Conservation (phyloP, 2,797 vertebrate species). For the Pachyuromys duprasi region DNA sequence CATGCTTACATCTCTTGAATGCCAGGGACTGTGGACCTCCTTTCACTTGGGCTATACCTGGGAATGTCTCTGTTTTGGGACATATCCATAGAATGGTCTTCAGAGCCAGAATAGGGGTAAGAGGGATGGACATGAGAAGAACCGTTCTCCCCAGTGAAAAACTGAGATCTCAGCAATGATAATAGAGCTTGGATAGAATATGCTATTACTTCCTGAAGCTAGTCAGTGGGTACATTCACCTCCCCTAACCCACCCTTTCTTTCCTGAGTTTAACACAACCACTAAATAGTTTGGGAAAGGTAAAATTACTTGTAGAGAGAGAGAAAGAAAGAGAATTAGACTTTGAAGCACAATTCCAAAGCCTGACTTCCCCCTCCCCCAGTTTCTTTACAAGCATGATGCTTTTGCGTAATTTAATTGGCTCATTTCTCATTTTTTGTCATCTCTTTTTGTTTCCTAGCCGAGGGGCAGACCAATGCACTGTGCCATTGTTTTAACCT, state of each 20-base stretch:
- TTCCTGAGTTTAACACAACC: constrained; percentile 33
- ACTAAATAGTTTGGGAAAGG: constrained; percentile 64
- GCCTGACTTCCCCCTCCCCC: constrained; percentile 30
- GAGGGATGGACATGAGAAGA: neutral
- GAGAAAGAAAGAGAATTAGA: constrained; percentile 68
- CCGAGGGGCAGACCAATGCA: constrained; percentile 44
- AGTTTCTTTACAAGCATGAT: constrained; percentile 68
- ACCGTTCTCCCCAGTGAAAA: neutral
- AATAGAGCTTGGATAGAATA: neutral
- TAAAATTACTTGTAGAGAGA: constrained; percentile 39
- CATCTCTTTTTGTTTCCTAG: constrained; percentile 74
- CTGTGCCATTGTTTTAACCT: constrained; percentile 73
- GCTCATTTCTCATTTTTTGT: constrained; percentile 81
- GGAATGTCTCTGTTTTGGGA: neutral
- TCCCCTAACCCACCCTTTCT: neutral
- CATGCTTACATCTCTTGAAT: neutral
- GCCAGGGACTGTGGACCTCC: neutral
- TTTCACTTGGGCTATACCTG: neutral
- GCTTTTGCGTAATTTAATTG: constrained; percentile 73
- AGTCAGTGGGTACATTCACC: neutral
- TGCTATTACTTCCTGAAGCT: constrained; percentile 42
- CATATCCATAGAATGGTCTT: neutral
- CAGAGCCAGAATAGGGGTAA: neutral
- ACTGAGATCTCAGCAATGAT: neutral
- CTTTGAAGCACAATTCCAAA: constrained; percentile 71